Evolutionary conservation across 2,797 vertebrate genomes (phyloP), one percentile per base, ranked within the genome.

Genomic region (Melopsittacus undulatus): DNA sequence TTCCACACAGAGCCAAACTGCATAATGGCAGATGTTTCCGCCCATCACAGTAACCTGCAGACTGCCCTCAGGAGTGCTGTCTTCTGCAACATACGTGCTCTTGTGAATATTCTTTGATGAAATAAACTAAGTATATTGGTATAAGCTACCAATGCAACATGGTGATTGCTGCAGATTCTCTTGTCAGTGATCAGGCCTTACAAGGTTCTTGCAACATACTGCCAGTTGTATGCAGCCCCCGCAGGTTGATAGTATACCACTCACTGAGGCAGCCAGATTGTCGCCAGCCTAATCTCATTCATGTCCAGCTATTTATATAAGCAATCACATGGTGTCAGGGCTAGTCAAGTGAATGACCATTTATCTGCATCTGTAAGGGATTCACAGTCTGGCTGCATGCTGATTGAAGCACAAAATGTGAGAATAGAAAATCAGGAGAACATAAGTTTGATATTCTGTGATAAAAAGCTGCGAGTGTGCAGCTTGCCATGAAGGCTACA

Each of bases 241-340:
- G 3, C 61, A 56, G 82, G 57, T 10, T 10, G 84, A 43, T 5
- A 22, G 59, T 6, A 22, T 59, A 3, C 42, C 90, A 46, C 84
- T 89, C 61, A 6, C 49, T 22, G n/a, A 38, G 48, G 77, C 62
- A 86, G 85, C 79, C 82, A 86, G 89, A 45, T 92, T 92, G 89
- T 83, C 81, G 77, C 83, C 89, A 80, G 75, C 56, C 72, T 89
- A 46, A 90, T 91, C 67, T 89, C 76, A 62, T 87, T 92, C 91
- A 62, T 68, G 76, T 68, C 34, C 38, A 80, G 80, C 68, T 94
- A 75, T 88, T 95, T 95, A 43, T 87, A 15, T 46, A 36, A 77
- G 86, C 42, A 81, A 77, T 92, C 86, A 75, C 64, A 20, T 34
- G 38, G 92, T 21, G 0, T 40, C 42, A 62, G 69, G 76, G 68